Base-by-base conservation (phyloP, 2,888 invertebrate genomes). In the Cheilosia vulpina region DNA sequence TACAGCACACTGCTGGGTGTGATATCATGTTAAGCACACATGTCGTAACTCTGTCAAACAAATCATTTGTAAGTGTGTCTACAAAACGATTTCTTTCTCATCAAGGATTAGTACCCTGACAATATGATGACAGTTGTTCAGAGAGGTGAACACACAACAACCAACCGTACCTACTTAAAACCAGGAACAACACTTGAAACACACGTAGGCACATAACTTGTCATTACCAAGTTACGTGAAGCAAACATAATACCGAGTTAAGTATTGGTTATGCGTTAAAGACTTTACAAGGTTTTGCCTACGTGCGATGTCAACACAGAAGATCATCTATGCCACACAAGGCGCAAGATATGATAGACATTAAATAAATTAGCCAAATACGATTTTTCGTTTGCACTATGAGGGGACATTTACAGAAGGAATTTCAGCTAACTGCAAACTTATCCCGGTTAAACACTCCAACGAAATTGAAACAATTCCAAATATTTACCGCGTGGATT, bases 321-420 rank as follows among this genome's bases (percentile, higher is more conserved):
- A 4, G 17, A 43, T 24, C 43, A n/a, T 4, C 43, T 43, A 5
- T 13, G 3, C 15, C 24, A n/a, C 4, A 43, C 5, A 15, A 43
- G 43, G 6, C 24, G n/a, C n/a, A 43, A n/a, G 7, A 43, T 27
- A 7, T 24, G n/a, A 24, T 9, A 17, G 43, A 43, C n/a, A 60
- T 43, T 60, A 60, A 43, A n/a, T 24, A 43, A 60, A 41, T 41
- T 38, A 55, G 7, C n/a, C 38, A 38, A 38, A 38, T 38, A 4
- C 13, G 13, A 38, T 38, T 38, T 38, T 38, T 4, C 9, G 19
- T 21, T 21, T 15, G 5, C 15, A 58, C 21, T 58, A 41, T 13
- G 13, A 19, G 21, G 38, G 58, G 7, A 21, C 21, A 24, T 41
- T 58, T 13, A 7, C 2, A 0, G 6, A 15, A 58, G 38, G 0